Evolutionary conservation across 2,113 vertebrate genomes (phyloP).

Genomic region (Pygoscelis antarcticus): DNA sequence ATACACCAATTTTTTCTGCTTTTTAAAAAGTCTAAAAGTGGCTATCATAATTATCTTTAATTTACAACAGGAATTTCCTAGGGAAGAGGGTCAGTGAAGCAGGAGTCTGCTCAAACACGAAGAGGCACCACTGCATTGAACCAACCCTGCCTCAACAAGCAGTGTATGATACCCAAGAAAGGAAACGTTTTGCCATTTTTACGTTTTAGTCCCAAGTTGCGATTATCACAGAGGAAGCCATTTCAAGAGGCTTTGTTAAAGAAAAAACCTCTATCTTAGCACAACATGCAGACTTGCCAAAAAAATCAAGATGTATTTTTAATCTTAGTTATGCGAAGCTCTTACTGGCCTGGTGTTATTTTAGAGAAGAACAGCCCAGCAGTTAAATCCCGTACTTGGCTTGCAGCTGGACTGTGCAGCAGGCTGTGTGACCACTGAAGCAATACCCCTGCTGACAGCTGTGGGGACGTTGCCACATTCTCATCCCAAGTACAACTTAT

Average conservation of each 20-base stretch:
- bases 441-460: rapidly evolving
- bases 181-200: background rate
- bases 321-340: background rate
- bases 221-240: background rate
- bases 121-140: background rate
- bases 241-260: background rate
- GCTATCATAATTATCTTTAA: too few relatives aligned
- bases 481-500: background rate
- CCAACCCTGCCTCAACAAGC: background rate
- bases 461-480: background rate
- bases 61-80: background rate
- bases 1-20: background rate
- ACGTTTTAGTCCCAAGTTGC: background rate
- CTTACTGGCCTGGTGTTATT: background rate
- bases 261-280: background rate
- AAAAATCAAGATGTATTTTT: background rate
- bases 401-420: rapidly evolving
- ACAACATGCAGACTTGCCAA: background rate
- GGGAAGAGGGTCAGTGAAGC: background rate
- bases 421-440: background rate
- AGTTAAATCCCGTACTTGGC: rapidly evolving
- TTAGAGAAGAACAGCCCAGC: background rate
- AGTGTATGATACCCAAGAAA: background rate
- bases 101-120: background rate
- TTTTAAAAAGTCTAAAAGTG: background rate